A percentile compares a stretch with the other conserved stretches of the same genome.
Conservation (phyloP, 2,113 vertebrate genomes). For the Craseonycteris thonglongyai region DNA sequence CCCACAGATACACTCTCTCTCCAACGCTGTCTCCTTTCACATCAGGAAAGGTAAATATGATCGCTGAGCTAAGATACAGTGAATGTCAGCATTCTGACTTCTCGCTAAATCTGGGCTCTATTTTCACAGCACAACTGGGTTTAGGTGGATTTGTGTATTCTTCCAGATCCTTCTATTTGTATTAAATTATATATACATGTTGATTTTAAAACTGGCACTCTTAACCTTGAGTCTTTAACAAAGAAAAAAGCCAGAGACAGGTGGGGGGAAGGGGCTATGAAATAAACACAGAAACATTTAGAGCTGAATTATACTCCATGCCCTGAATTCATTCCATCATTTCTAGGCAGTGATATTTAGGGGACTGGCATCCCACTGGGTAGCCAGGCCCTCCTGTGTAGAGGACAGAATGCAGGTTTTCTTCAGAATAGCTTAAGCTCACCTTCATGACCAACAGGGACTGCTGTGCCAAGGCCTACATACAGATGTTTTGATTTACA, state of each 20-base stretch:
- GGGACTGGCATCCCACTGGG: conserved; percentile 48
- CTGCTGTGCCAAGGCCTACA: conserved; percentile 55
- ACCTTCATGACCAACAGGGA: conserved; percentile 62
- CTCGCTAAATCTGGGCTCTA: neutral
- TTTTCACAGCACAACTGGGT: conserved; percentile 16
- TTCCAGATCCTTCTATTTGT: conserved; percentile 35
- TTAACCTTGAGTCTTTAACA: conserved; percentile 31
- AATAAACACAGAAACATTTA: conserved; percentile 19
- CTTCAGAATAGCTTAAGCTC: conserved; percentile 69
- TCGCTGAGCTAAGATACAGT: neutral
- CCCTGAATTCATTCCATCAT: conserved; percentile 68
- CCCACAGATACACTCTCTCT: neutral
- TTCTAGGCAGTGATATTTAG: conserved; percentile 67
- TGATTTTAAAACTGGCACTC: conserved; percentile 52
- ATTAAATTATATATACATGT: conserved; percentile 41
- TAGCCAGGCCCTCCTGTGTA: conserved; percentile 64
- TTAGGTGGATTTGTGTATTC: conserved; percentile 6
- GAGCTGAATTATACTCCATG: conserved; percentile 41
- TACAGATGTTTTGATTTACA: conserved; percentile 72
- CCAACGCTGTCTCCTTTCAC: neutral
- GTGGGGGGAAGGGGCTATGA: neutral
- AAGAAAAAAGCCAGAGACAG: neutral
- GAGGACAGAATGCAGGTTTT: conserved; percentile 61
- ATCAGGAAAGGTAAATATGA: conserved; percentile 33
- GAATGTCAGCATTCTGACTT: neutral